Conservation (phyloP, 2,113 vertebrate species). For the Gymnogyps californianus region DNA sequence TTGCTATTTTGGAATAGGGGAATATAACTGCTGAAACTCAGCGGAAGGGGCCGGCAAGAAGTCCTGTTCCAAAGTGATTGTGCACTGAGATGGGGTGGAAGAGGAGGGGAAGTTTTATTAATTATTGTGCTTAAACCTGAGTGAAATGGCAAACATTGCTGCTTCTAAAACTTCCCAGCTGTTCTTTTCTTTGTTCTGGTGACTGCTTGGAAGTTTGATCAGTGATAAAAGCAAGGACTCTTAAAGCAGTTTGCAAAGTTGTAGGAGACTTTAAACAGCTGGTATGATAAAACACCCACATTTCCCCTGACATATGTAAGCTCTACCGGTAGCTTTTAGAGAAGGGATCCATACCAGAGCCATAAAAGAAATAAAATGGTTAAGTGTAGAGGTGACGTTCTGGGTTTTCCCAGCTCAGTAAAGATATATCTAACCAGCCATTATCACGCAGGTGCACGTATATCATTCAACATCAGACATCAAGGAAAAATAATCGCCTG, state of each 20-base stretch:
- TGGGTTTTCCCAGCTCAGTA: conserved; percentile 17
- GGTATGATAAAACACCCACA: conserved; percentile 61
- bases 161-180: conserved; percentile 57
- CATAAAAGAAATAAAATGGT: conserved; percentile 30
- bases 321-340: conserved; percentile 59
- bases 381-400: conserved; percentile 22
- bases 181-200: conserved; percentile 41
- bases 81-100: background rate
- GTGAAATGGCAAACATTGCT: background rate
- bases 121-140: conserved; percentile 23
- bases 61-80: background rate
- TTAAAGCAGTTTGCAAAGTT: conserved; percentile 47
- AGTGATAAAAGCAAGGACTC: conserved; percentile 58
- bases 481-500: conserved; percentile 15
- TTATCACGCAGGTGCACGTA: conserved; percentile 21
- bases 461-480: conserved; percentile 42
- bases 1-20: background rate
- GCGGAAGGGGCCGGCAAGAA: background rate
- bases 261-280: conserved; percentile 69
- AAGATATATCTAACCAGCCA: conserved; percentile 24
- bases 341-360: conserved; percentile 4
- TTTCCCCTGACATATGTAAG: conserved; percentile 61
- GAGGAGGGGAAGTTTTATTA: background rate
- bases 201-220: conserved; percentile 48
- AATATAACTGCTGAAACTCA: background rate